Base-by-base conservation (phyloP, 2,797 vertebrate genomes). In the Heteromormyrus szaboi region DNA sequence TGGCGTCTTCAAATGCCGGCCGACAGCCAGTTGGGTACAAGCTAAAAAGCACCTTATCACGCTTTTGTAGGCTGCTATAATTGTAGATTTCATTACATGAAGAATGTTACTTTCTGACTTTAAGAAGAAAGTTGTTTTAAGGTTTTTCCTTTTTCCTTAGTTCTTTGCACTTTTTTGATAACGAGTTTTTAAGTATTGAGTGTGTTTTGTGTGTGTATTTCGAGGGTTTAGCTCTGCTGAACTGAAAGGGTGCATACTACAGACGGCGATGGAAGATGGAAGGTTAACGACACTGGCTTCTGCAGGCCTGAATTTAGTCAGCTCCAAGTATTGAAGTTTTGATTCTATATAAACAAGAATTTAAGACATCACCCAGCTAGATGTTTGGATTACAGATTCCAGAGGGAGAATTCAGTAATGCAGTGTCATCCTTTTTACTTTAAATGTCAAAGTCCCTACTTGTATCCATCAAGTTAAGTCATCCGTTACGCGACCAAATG, bases 31-130 rank as follows among this genome's bases (percentile, higher is more conserved):
- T 89, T 83, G 93, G 62, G 94, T 92, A 96, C 96, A 98, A 98
- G 97, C 98, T 98, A 97, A 95, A 97, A 95, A 98, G 98, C 98
- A 99, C 98, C 98, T 99, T 99, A 99, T 96, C 94, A 94, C 96
- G 97, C 95, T 95, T 95, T 97, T 89, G 95, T 99, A 99, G 98
- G 98, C 98, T 99, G 98, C 98, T 99, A 98, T 97, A 95, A 96
- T 94, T 96, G 96, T 99, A 99, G 98, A 97, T 94, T 95, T 95
- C 93, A 96, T 94, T 92, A 95, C 93, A 99, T 99, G 97, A 99
- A 99, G 98, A 99, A 99, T 98, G 98, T 95, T 98, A 98, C 95
- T 94, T 89, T 94, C 86, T 90, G 94, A 91, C 95, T 95, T 95
- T 90, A 92, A 91, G 95, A 93, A 95, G 93, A 90, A 86, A 56